Percentiles rank a stretch among this genome's conserved stretches.
Evolutionary conservation across 2,113 vertebrate genomes (phyloP).

Genomic region (Polypterus bichir): DNA sequence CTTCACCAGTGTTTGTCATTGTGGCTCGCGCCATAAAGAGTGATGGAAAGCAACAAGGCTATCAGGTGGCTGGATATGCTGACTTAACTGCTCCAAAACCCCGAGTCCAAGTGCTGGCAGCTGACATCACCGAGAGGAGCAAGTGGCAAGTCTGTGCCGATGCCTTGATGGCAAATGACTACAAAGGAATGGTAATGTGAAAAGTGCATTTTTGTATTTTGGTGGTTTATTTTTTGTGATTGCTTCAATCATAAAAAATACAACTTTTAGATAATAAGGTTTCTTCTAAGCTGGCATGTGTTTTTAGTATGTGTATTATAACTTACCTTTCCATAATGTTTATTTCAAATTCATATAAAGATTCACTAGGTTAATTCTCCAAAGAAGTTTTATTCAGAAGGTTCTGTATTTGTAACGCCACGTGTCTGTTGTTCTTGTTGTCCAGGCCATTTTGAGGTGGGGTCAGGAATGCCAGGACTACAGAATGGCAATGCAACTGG

Average conservation of each 20-base stretch:
- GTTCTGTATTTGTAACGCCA: neutral
- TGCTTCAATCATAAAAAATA: too few species aligned
- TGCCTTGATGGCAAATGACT: slow-evolving; percentile 25
- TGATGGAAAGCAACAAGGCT: slow-evolving; percentile 38
- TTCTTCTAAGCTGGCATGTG: too few species aligned
- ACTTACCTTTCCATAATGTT: too few species aligned
- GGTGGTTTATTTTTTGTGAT: too few species aligned
- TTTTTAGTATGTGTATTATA: too few species aligned
- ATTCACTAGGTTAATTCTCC: neutral
- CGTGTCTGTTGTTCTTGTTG: neutral
- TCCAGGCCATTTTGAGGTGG: slow-evolving; percentile 45
- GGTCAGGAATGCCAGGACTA: slow-evolving; percentile 49
- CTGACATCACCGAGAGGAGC: slow-evolving; percentile 32
- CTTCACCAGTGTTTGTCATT: slow-evolving; percentile 30
- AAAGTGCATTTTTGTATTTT: too few species aligned
- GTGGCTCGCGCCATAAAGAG: slow-evolving; percentile 35
- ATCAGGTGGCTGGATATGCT: slow-evolving; percentile 37
- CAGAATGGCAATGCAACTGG: slow-evolving; percentile 27
- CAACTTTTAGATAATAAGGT: too few species aligned
- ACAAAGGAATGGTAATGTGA: slow-evolving; percentile 37
- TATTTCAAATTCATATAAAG: too few species aligned
- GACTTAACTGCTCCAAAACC: slow-evolving; percentile 23
- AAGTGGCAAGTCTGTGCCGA: slow-evolving; percentile 34
- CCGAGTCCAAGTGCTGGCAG: slow-evolving; percentile 34
- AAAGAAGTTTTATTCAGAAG: neutral